Evolutionary conservation across 2,888 invertebrate species (phyloP), one percentile per base, ranked within the genome.

Genomic region (Oegoconia quadripuncta): DNA sequence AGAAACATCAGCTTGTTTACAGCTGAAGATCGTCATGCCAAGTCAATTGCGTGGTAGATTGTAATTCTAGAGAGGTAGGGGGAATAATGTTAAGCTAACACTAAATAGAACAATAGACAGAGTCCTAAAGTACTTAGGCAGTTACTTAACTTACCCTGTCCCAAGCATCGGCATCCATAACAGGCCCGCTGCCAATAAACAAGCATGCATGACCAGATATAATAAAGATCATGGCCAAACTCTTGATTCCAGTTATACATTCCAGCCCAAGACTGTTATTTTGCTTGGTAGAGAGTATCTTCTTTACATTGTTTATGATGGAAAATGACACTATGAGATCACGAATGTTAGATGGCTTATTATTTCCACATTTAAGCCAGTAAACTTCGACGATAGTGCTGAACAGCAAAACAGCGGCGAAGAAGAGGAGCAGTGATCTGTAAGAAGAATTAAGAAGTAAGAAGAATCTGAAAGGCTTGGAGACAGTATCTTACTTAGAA

Each of bases 181-280:
- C 88, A 1, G 93, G 93, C 34, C 93, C 93, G 56, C 91, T 90
- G 13, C 91, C 88, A 29, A 91, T 87, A 56, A 92, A 93, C 30
- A 92, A 73, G 22, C 92, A 76, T 0, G 91, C 89, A 61, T 93
- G 93, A 0, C 93, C 93, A 22, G 83, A 81, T 4, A 93, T 74
- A 32, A 93, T 92, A 32, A 92, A 86, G 0, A 89, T 48, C 93
- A 93, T 93, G 0, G 92, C 89, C 32, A 93, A 57, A 9, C 91
- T 88, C 59, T 92, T 93, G 25, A 93, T 90, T 0, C 92, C 92
- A 31, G 89, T 89, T 33, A 92, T 79, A 52, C 91, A 91, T 47
- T 92, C 91, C 37, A 93, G 70, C 16, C 92, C 91, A 7, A 91
- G 62, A 20, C 88, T 87, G 32, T 90, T 90, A 30, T 88, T 80